Percentiles rank a stretch among this genome's conserved stretches.
These are phyloP conservation scores for Trachythela sp. DNA, from an alignment of 64 coral and sea anemone species.

Conservation along the genomic window DNA sequence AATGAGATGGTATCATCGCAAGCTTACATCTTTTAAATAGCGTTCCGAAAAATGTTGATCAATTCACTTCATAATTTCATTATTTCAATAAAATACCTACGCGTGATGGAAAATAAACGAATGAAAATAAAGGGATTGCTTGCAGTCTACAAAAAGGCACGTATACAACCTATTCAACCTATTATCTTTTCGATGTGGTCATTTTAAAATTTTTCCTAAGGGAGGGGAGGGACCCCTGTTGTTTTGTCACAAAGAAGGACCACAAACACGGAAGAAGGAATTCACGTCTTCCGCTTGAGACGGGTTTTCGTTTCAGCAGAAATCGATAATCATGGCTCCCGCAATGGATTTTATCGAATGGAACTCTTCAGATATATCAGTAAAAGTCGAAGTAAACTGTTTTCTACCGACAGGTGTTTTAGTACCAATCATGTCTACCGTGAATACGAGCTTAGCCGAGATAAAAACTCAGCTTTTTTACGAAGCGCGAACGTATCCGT, in stretches of 20 bases:
- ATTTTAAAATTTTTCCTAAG: neutral
- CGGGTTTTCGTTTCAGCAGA: neutral
- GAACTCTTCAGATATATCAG: neutral
- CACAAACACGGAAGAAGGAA: neutral
- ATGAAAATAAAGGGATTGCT: too few relatives aligned
- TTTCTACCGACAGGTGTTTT: slow-evolving; percentile 88
- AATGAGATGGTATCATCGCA: too few relatives aligned
- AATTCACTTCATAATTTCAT: too few relatives aligned
- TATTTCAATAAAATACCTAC: too few relatives aligned
- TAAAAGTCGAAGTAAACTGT: slow-evolving; percentile 69
- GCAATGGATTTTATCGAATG: neutral
- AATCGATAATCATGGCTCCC: neutral
- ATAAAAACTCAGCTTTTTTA: slow-evolving; percentile 78
- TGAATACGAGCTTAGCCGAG: slow-evolving; percentile 62
- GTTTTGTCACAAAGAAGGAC: neutral
- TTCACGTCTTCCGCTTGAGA: too few relatives aligned
- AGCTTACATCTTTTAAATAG: too few relatives aligned
- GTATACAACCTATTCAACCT: neutral
- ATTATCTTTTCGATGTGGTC: neutral
- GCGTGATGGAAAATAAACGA: too few relatives aligned
- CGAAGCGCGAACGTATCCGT: slow-evolving; percentile 76
- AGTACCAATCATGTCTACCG: slow-evolving; percentile 68
- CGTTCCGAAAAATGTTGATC: too few relatives aligned
- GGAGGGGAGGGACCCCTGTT: neutral
- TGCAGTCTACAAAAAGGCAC: too few relatives aligned